phyloP scores from a whole-genome alignment of 92 coral and sea anemone species.

The Paragorgia papillata region DNA sequence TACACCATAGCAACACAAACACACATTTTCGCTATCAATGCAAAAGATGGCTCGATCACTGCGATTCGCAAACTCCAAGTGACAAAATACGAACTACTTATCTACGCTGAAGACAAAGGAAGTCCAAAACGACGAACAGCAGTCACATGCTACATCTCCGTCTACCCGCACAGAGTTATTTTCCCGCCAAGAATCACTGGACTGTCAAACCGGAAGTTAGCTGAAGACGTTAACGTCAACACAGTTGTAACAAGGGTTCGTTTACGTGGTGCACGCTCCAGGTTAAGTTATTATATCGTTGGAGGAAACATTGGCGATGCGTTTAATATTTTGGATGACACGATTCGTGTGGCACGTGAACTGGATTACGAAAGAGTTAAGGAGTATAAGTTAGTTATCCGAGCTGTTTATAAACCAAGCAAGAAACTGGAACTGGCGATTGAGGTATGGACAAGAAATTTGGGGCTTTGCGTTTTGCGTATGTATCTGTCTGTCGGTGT shows the following conservation, averaged over 20 bases:
- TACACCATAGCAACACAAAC: conserved; percentile 59
- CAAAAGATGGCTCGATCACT: conserved; percentile 63
- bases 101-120: conserved; percentile 79
- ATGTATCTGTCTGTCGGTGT: too few relatives aligned
- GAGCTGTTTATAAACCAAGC: conserved; percentile 58
- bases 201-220: conserved; percentile 47
- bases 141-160: conserved; percentile 68
- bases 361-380: conserved; percentile 70
- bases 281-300: conserved; percentile 65
- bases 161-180: conserved; percentile 47
- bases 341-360: conserved; percentile 49
- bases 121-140: conserved; percentile 61
- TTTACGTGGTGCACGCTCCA: conserved; percentile 46
- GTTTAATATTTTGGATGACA: conserved; percentile 69
- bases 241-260: conserved; percentile 60
- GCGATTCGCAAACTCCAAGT: conserved; percentile 50
- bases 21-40: conserved; percentile 56
- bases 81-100: conserved; percentile 60
- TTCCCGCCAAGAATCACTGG: conserved; percentile 63
- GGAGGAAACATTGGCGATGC: conserved; percentile 71
- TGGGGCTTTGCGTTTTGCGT: not conserved
- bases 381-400: conserved; percentile 64
- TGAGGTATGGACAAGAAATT: conserved; percentile 57
- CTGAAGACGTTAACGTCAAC: conserved; percentile 51
- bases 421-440: conserved; percentile 60